phyloP scores from a whole-genome alignment of 2,888 invertebrate genomes.

The Lingula anatina region DNA sequence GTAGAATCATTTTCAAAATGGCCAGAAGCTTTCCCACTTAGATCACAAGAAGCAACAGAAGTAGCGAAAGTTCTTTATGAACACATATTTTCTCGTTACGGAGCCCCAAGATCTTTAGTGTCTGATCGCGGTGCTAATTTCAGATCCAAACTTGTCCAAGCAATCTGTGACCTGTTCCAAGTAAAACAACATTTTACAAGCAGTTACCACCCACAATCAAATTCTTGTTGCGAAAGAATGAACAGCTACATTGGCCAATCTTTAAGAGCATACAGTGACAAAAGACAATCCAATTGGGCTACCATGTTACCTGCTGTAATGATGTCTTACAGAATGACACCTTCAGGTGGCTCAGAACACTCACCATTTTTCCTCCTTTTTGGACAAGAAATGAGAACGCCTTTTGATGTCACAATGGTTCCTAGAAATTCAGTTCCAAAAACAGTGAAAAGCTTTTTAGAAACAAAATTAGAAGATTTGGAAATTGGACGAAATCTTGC shows the following conservation, averaged over 20 bases:
- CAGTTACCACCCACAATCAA: slow-evolving; percentile 9
- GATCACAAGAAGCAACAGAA: slow-evolving; percentile 5
- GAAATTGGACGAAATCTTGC: too few relatives aligned
- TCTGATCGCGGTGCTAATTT: slow-evolving; percentile 11
- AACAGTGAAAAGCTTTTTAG: too few relatives aligned
- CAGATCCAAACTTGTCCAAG: slow-evolving; percentile 5
- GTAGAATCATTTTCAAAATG: slow-evolving; percentile 7
- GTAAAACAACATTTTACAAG: slow-evolving; percentile 11
- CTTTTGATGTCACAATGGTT: too few relatives aligned
- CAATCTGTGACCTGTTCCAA: slow-evolving; percentile 9
- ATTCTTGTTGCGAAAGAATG: slow-evolving; percentile 9
- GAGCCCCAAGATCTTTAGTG: slow-evolving; percentile 11
- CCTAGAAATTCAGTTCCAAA: too few relatives aligned
- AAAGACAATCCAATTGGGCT: too few relatives aligned
- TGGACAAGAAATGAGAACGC: too few relatives aligned
- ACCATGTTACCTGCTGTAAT: too few relatives aligned
- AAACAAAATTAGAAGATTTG: too few relatives aligned
- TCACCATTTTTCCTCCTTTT: too few relatives aligned
- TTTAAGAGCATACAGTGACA: too few relatives aligned
- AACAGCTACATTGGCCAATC: slow-evolving; percentile 8
- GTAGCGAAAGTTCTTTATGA: slow-evolving; percentile 4
- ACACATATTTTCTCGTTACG: slow-evolving; percentile 9
- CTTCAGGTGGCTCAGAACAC: too few relatives aligned
- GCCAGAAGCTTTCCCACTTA: slow-evolving; percentile 8
- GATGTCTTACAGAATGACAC: too few relatives aligned